phyloP scores from a whole-genome alignment of 2,888 invertebrate genomes.

The Tryphoninae sp. region DNA sequence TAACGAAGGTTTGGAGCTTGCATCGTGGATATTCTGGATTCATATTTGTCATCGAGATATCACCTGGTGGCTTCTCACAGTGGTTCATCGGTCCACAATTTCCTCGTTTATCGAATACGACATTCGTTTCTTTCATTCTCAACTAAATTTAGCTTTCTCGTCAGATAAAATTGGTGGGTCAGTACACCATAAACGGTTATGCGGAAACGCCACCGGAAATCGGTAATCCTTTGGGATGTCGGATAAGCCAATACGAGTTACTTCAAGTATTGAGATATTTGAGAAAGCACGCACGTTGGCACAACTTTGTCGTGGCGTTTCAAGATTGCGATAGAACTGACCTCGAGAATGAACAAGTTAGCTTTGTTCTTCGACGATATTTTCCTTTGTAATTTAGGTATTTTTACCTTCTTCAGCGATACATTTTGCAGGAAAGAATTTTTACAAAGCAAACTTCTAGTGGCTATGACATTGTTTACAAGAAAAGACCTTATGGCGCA shows the following conservation, averaged over 20 bases:
- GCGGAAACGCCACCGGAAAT: slow-evolving; percentile 63
- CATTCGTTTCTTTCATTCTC: not conserved
- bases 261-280: slow-evolving; percentile 58
- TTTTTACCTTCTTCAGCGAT: no score
- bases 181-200: slow-evolving; percentile 61
- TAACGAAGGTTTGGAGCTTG: slow-evolving; percentile 62
- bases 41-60: slow-evolving; percentile 60
- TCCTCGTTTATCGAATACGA: not conserved
- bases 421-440: slow-evolving; percentile 53
- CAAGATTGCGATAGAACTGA: slow-evolving; percentile 43
- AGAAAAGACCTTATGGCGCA: slow-evolving; percentile 46
- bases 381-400: not conserved
- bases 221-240: slow-evolving; percentile 58
- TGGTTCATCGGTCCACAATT: slow-evolving; percentile 51
- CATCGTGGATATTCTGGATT: slow-evolving; percentile 63
- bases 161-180: slow-evolving; percentile 58
- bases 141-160: not conserved
- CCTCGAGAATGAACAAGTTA: slow-evolving; percentile 47
- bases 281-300: slow-evolving; percentile 63
- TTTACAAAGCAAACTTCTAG: slow-evolving; percentile 42
- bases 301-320: slow-evolving; percentile 59
- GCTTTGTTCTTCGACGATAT: not conserved
- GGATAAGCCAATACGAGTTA: slow-evolving; percentile 54
- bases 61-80: slow-evolving; percentile 56
- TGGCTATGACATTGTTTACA: slow-evolving; percentile 61